Base-by-base conservation (phyloP, 1,140 invertebrate species). In the Drosophila littoralis region DNA sequence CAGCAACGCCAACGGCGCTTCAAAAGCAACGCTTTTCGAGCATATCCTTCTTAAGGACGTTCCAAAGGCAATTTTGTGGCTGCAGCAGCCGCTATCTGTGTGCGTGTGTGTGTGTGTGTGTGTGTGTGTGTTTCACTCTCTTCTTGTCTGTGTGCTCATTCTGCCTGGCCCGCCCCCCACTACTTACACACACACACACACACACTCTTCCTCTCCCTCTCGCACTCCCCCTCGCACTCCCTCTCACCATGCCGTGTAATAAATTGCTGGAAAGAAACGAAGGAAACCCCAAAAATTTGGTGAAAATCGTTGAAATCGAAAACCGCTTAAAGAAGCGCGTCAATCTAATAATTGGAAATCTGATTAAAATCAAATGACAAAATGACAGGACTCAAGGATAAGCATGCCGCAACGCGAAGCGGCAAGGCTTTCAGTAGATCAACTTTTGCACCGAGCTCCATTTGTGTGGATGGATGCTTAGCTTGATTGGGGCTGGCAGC, bases 31-130 rank as follows among this genome's bases (percentile, higher is more conserved):
- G 82, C 40, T 83, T 88, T 86, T 86, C 81, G 72, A 82, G 79
- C 79, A 83, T 77, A 90, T 91, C 75, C 82, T 91, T 91, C 90
- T 91, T 91, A 90, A 91, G 90, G 90, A 91, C 90, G 81, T 91
- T 91, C 90, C 90, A 91, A 91, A 91, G 90, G 90, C 90, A 90
- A 91, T 91, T 91, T 83, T 66, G 65, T 79, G 52, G 55, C 57
- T 46, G 45, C 63, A 68, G 72, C 79, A 63, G 63, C 54, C 50
- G 67, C 57, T 72, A 10, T 74, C 40, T 68, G 40, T 35, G 12
- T 55, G 35, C 22, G 32, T 46, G 9, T 48, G 32, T 69, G 33
- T 63, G 45, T 76, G 50, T 66, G 66, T 83, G 36, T 58, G 63
- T 64, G 52, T 51, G 12, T 65, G 51, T 57, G 63, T 71, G 68